A percentile compares a stretch with the other conserved stretches of the same genome.
Conservation (phyloP, 2,888 invertebrate species). For the Helleia helle region DNA sequence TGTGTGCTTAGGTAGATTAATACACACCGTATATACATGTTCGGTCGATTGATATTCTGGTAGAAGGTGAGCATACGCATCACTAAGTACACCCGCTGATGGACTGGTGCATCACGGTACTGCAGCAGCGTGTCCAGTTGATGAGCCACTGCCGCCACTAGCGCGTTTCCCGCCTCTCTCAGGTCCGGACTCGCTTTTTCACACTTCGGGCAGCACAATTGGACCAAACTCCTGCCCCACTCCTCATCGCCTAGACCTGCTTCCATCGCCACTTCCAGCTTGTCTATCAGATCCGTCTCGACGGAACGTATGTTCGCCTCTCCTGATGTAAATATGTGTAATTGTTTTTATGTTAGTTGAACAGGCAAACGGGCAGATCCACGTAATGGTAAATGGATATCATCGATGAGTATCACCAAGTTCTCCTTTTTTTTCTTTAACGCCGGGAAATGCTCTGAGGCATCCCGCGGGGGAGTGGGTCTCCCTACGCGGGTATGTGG, state of each 20-base stretch:
- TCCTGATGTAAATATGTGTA: background rate
- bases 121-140: background rate
- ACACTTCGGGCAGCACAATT: background rate
- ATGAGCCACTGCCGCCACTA: slow-evolving; percentile 1
- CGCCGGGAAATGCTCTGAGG: too few relatives aligned
- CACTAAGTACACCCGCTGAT: background rate
- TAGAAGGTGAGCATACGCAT: background rate
- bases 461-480: too few relatives aligned
- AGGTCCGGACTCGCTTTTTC: background rate
- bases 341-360: too few relatives aligned
- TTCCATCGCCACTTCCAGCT: background rate
- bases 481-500: too few relatives aligned
- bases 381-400: too few relatives aligned
- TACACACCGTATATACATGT: background rate
- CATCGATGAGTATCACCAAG: too few relatives aligned
- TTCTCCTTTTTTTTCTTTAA: too few relatives aligned
- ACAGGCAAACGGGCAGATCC: too few relatives aligned
- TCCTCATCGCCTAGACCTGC: background rate
- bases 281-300: background rate
- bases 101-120: background rate
- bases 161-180: background rate
- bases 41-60: background rate
- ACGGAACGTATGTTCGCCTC: background rate
- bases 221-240: background rate
- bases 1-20: background rate